Conservation (phyloP, 1,140 invertebrate genomes). For the Bombus consobrinus region DNA sequence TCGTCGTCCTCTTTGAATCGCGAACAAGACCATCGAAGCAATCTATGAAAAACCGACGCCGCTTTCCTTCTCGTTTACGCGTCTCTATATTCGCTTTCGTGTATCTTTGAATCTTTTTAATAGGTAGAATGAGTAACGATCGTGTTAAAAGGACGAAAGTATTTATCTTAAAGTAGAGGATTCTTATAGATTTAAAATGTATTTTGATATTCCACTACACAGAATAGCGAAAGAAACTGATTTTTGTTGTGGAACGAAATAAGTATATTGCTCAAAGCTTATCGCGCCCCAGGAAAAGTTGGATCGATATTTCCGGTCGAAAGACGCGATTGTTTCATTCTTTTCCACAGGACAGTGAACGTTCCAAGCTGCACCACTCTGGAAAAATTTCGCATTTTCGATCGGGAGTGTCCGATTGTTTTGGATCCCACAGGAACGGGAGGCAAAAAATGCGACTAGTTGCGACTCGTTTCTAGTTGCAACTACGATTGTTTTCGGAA, state of each 20-base stretch:
- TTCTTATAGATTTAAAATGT: too few relatives aligned
- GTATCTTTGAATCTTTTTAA: neutral
- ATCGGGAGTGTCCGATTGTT: neutral
- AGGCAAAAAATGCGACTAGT: neutral
- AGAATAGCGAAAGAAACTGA: too few relatives aligned
- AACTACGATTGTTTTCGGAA: slow-evolving; percentile 6
- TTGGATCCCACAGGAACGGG: neutral
- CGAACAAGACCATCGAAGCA: neutral
- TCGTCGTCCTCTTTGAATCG: too few relatives aligned
- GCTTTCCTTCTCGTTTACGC: neutral
- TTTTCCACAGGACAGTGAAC: neutral
- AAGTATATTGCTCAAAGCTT: too few relatives aligned
- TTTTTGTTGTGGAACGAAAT: too few relatives aligned
- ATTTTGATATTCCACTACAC: too few relatives aligned
- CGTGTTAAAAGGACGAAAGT: too few relatives aligned
- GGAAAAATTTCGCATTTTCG: slow-evolving; percentile 6
- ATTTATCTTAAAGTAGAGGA: too few relatives aligned
- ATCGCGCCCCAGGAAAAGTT: neutral
- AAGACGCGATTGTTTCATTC: neutral
- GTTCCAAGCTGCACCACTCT: neutral
- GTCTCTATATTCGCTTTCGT: neutral
- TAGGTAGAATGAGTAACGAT: too few relatives aligned
- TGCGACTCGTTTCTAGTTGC: neutral
- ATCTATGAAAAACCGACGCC: slow-evolving; percentile 23
- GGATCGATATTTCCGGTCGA: neutral